Evolutionary conservation across 2,113 vertebrate species (phyloP), one percentile per base, ranked within the genome.

Genomic region (Petroica traversi): DNA sequence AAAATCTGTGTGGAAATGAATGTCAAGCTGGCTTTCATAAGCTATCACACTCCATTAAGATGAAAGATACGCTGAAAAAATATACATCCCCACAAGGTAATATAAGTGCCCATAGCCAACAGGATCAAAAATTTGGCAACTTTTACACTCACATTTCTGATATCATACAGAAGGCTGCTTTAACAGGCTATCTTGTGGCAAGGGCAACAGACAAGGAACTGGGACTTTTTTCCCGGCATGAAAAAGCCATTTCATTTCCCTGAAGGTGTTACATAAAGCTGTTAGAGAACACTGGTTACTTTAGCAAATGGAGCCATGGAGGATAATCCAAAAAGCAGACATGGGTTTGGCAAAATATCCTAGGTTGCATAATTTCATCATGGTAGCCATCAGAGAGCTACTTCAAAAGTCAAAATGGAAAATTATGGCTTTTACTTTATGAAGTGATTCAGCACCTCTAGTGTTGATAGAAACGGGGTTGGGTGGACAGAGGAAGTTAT

Each of bases 241-340:
- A 77, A 94, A 96, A 96, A 86, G 34, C 38, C n/a, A 80, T 94
- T 95, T 94, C 61, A 62, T 69, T 76, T 71, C 69, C 69, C 55
- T 33, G 46, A 62, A 91, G 92, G 67, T 88, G 71, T 33, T 45
- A 16, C 51, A 91, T 36, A 94, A 91, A 93, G 62, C 87, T 61
- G 43, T 63, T 94, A 85, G 59, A 87, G 72, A 83, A 16, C 26
- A 73, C 9, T 40, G 51, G 38, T 34, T 92, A n/a, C 52, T 88
- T 85, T 25, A 90, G 57, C 67, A 95, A 96, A 87, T 54, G 73
- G 28, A 68, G 22, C 7, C 49, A 88, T 72, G 38, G 92, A 86
- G 33, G 43, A 19, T 81, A 95, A 92, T 92, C 67, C 67, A 77
- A 69, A 96, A 93, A 93, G 80, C 68, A 94, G 79, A 43, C 81